Evolutionary conservation across 2,113 vertebrate species (phyloP), one percentile per base, ranked within the genome.

Genomic region (Choloepus hoffmanni): DNA sequence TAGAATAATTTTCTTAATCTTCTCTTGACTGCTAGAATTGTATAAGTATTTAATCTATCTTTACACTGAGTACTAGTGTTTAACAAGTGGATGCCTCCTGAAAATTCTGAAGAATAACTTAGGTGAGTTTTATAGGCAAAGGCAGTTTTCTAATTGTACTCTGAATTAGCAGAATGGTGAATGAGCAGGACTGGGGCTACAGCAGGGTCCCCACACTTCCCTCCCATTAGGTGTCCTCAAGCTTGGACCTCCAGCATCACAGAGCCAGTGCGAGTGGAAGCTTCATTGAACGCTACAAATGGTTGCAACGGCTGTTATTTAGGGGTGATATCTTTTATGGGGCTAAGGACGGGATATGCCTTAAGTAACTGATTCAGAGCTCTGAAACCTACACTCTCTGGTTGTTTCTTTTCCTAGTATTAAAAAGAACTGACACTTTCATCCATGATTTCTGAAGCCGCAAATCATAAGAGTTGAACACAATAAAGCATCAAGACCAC

Each of bases 41-140:
- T 72, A 14, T 74, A 91, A 95, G 94, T 28, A 58, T 60, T 90
- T 91, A 97, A 96, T 93, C 93, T 74, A 36, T 91, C 91, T 96
- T 95, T 89, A 48, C 63, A 79, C 60, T 89, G 89, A 89, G 73
- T 60, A 60, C 88, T 96, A 97, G 95, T 92, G 68, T 86, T 91
- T 58, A 94, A 83, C 89, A 58, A 95, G 73, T 93, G 68, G 65
- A 9, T 88, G 72, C 73, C 89, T 96, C 50, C 94, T 85, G 55
- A 95, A 96, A 94, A 79, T 91, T 72, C 86, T 68, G 4, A 70
- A 74, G 78, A 89, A 89, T 92, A 91, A 96, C 65, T 48, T 58
- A 7, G 81, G 95, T 92, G 88, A 83, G 48, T 14, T 82, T 92
- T 95, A 45, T 43, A 89, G 48, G 60, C 77, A 79, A 92, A 89